phyloP scores from a whole-genome alignment of 1,140 invertebrate species.

The Coenobita brevimanus region DNA sequence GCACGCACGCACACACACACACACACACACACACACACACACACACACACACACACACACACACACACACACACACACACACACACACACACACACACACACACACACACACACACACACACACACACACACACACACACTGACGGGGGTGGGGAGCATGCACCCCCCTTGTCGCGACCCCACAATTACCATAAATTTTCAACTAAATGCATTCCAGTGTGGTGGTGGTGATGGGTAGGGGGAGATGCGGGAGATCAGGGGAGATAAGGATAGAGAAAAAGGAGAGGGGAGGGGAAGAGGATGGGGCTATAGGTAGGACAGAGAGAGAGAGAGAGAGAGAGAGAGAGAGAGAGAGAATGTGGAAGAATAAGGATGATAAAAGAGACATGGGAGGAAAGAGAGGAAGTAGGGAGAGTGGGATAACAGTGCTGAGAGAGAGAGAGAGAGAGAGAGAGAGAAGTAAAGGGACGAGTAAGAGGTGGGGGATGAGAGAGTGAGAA shows the following conservation, averaged over 20 bases:
- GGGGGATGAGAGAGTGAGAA: too few species aligned
- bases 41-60: background rate
- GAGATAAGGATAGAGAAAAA: background rate
- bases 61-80: background rate
- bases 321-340: background rate
- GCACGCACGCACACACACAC: background rate
- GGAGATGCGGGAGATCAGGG: too few species aligned
- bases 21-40: background rate
- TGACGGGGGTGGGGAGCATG: too few species aligned
- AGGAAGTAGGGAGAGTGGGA: too few species aligned
- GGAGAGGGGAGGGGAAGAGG: background rate
- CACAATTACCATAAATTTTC: slow-evolving; percentile 55
- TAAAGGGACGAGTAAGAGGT: too few species aligned
- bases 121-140: background rate
- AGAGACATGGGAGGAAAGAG: too few species aligned
- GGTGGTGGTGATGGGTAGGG: slow-evolving; percentile 2
- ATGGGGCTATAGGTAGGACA: background rate
- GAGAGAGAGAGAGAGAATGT: too few species aligned
- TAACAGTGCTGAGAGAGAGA: too few species aligned
- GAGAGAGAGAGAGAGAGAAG: too few species aligned
- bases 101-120: background rate
- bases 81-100: background rate
- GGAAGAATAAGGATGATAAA: too few species aligned
- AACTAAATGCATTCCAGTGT: slow-evolving; percentile 48
- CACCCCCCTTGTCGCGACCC: background rate